Base-by-base conservation (phyloP, 2,113 vertebrate genomes). In the Protomyctophum bolini region DNA sequence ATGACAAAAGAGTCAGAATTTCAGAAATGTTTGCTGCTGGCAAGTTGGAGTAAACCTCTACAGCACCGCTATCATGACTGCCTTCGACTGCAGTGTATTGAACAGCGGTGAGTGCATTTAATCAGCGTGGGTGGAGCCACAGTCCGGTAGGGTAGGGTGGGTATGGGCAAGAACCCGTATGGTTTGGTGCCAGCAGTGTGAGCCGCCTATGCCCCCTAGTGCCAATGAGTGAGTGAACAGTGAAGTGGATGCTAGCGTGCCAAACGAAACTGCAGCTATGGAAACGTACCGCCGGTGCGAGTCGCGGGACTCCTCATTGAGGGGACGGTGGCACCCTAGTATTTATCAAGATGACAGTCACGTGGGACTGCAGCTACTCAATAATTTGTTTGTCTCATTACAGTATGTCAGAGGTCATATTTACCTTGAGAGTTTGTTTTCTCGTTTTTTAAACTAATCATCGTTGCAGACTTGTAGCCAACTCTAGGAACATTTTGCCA, bases 81-180 rank as follows among this genome's bases (percentile, higher is more conserved):
- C 61, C 46, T 29, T 28, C 65, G 6, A 75, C 86, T 76, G 84
- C 76, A 45, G 21, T 59, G 7, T 63, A 6, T 33, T 2, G 58
- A 14, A 1, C 50, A 2, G 29, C 58, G 3, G 47, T 15, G 71
- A 55, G 45, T 54, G 48, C 76, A 78, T 90, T 90, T 91, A 91
- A 87, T 28, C 28, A 47, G 70, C 0, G 59, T 11, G 67, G 82
- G 89, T 87, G 90, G 88, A 83, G 84, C 86, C 33, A 76, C 10
- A 69, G 14, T 6, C 21, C 7, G 33, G 29, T 41, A 8, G 11
- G 11, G 8, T 15, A 1, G 8, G 21, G 21, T 21, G 21, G 21
- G 21, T 21, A 21, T 21, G 21, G 21, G 21, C 21, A 21, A 21
- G 21, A 21, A 21, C 21, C 21, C 21, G 21, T 21, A 21, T 21